Evolutionary conservation across 2,888 invertebrate genomes (phyloP), one percentile per base, ranked within the genome.

Genomic region (Hipparchia sbordonii): DNA sequence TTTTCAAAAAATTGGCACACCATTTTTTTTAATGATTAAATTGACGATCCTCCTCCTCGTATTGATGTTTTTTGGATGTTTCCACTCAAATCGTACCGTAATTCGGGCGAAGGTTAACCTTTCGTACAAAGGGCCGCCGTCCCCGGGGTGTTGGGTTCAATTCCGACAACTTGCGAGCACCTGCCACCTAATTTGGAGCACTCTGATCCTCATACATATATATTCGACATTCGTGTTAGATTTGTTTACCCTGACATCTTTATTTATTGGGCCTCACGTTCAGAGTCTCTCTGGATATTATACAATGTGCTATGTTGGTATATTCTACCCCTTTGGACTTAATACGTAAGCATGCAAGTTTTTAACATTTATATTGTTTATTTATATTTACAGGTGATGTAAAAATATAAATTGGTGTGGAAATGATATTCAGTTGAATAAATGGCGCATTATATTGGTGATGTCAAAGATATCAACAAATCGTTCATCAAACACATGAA

Each of bases 161-260:
- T 83, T 78, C 81, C 79, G 72, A 48, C 77, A 78, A 81, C 77
- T 81, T 75, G 73, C 69, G 75, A 81, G 79, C 89, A 89, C 88
- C 89, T 89, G 89, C 84, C 86, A 82, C 82, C 86, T 86, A 84
- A 87, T 88, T 85, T 82, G 79, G 81, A 72, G 74, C 77, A 78
- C 79, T 79, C 79, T 85, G 84, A 84, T 85, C 85, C 87, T 87
- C 89, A 89, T 88, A 88, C 85, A 88, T 65, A 51, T 51, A 63
- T 51, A 86, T 84, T 82, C 81, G 77, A 63, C 13, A 86, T 84
- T 82, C 81, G 77, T 78, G 76, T 80, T 81, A 80, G 79, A 81
- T 84, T 84, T 84, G 83, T 83, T 81, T 74, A 57, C 45, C 61
- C 62, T 61, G 63, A 71, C 54, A 57, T 61, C 45, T 23, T 23